Evolutionary conservation across 2,113 vertebrate genomes (phyloP).

Genomic region (Amphiprion ocellaris): DNA sequence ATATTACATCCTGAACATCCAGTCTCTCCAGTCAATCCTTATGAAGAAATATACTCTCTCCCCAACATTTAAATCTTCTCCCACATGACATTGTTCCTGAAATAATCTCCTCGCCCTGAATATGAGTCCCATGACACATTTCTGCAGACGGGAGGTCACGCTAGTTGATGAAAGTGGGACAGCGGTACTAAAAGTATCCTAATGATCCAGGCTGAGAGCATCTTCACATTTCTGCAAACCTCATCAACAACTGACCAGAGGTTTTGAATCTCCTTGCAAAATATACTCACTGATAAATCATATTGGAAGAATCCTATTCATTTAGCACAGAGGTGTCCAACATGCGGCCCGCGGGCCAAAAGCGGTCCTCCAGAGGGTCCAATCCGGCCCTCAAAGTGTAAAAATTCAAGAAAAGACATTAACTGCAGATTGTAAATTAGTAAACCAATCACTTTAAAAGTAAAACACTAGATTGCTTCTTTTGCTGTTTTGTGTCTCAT

Average conservation of each 20-base stretch:
- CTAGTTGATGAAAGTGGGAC: conserved; percentile 73
- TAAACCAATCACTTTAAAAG: no score
- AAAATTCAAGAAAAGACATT: no score
- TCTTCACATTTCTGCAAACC: neutral
- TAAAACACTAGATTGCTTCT: no score
- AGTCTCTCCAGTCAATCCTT: conserved; percentile 37
- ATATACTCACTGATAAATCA: conserved; percentile 5
- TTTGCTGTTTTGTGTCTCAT: no score
- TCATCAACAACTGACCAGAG: neutral
- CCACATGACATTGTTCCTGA: conserved; percentile 71
- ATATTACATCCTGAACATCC: conserved; percentile 36
- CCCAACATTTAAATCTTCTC: conserved; percentile 43
- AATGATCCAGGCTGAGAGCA: conserved; percentile 30
- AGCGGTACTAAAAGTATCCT: conserved; percentile 68
- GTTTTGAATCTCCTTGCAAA: neutral
- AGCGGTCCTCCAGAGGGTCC: no score
- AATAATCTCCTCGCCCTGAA: conserved; percentile 80
- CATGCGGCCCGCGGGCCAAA: no score
- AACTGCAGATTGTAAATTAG: no score
- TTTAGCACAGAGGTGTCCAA: no score
- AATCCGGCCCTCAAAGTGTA: no score
- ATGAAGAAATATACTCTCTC: conserved; percentile 45
- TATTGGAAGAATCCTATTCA: conserved; percentile 26
- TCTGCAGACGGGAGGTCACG: conserved; percentile 72
- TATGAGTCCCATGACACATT: conserved; percentile 63